Percentiles rank a stretch among this genome's conserved stretches.
These are phyloP conservation scores for Eupristina koningsbergeri DNA, from an alignment of 1,140 invertebrate genomes.

Conservation along the genomic window DNA sequence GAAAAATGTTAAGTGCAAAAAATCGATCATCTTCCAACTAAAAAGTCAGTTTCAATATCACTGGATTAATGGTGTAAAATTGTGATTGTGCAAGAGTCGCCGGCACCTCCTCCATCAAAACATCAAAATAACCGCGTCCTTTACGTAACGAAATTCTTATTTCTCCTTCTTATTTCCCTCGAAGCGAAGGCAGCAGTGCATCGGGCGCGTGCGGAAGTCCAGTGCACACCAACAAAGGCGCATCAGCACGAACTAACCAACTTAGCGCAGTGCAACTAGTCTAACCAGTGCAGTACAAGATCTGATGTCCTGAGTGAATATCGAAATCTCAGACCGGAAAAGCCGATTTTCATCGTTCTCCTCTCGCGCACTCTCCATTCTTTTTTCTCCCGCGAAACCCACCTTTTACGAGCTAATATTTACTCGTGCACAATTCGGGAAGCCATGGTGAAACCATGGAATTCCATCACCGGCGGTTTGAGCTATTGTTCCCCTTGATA, in stretches of 20 bases:
- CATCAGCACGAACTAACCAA: conserved; percentile 3
- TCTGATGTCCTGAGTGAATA: conserved; percentile 3
- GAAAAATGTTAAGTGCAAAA: no score
- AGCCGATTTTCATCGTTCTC: not conserved
- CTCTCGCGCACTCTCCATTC: no score
- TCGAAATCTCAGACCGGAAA: not conserved
- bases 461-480: no score
- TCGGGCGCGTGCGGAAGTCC: not conserved
- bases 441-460: no score
- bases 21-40: no score
- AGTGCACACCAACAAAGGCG: not conserved
- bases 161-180: not conserved
- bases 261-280: no score
- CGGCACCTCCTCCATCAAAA: not conserved
- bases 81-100: conserved; percentile 18
- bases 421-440: no score
- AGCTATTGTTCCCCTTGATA: no score
- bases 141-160: conserved; percentile 40
- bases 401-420: no score
- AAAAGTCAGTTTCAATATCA: no score
- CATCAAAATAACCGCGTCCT: conserved; percentile 33
- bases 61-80: not conserved
- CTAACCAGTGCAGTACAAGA: conserved; percentile 14
- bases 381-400: no score
- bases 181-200: not conserved